phyloP scores from a whole-genome alignment of 1,140 invertebrate species.

The Uloborus diversus region DNA sequence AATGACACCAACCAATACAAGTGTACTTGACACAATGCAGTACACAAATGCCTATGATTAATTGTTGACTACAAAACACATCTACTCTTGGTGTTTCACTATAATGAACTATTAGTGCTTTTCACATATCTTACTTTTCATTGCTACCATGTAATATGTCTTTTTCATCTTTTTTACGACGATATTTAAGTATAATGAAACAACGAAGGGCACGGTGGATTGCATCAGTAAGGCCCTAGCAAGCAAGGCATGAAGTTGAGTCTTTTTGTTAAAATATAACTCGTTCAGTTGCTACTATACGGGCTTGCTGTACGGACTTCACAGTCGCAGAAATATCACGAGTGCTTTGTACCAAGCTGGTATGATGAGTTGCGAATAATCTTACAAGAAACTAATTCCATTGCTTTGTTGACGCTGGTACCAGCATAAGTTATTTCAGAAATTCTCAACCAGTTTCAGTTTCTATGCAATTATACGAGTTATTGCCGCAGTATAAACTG shows the following conservation, averaged over 20 bases:
- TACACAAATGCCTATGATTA: constrained; percentile 36
- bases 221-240: constrained; percentile 35
- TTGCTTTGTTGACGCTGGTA: constrained; percentile 20
- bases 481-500: too few relatives aligned
- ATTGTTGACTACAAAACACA: constrained; percentile 38
- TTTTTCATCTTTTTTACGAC: constrained; percentile 17
- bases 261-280: constrained; percentile 37
- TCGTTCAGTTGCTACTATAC: constrained; percentile 13
- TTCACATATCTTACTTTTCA: constrained; percentile 13
- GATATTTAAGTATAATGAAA: constrained; percentile 9
- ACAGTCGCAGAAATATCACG: constrained; percentile 25
- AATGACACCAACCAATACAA: too few relatives aligned
- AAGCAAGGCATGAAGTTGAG: constrained; percentile 29
- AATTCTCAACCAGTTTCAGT: constrained; percentile 18
- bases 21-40: too few relatives aligned
- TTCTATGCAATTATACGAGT: too few relatives aligned
- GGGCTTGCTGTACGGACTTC: constrained; percentile 34
- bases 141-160: constrained; percentile 12
- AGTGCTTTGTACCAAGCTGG: constrained; percentile 11
- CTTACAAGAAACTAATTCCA: constrained; percentile 32
- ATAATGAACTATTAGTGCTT: constrained; percentile 36
- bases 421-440: constrained; percentile 18
- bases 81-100: constrained; percentile 26
- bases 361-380: neutral
- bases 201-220: constrained; percentile 33